Evolutionary conservation across 2,888 invertebrate species (phyloP), one percentile per base, ranked within the genome.

Genomic region (Troglohyphantes excavatus): DNA sequence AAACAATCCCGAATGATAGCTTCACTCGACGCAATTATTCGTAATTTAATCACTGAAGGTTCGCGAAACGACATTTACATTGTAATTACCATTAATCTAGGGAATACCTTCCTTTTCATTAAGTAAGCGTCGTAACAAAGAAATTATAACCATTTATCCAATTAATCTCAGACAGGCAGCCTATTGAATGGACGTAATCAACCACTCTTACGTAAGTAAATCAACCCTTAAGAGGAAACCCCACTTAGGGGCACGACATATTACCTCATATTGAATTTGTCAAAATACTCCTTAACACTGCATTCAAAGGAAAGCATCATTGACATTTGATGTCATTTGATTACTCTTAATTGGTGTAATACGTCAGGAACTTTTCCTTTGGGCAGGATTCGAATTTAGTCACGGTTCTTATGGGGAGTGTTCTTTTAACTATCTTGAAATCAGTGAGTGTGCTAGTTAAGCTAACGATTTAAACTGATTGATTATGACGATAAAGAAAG

Each of bases 141-240:
- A 53, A 53, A 53, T 53, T 53, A 53, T 53, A 17, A 53, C 53
- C 53, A 53, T 53, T 53, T 53, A 53, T 53, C 53, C n/a, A 53
- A 53, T 53, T 53, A 53, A 53, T 53, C 2, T 53, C 17, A 13
- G 53, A 53, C 0, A 53, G 0, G 53, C 53, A 13, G 17, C 17
- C 53, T n/a, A n/a, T 53, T 53, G 5, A 53, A n/a, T n/a, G 53
- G 53, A 53, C 9, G 13, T 53, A n/a, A 53, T 53, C 53, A 53
- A n/a, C 17, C 53, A 53, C 5, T n/a, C 53, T 17, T 13, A 13
- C 53, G n/a, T n/a, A 53, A 53, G 53, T 53, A 53, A 53, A 17
- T 53, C 53, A 13, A 17, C 53, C n/a, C 53, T 53, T 13, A 53
- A n/a, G n/a, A 13, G 53, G 53, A 53, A 53, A 53, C 17, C 5